Evolutionary conservation across 2,888 invertebrate species (phyloP), one percentile per base, ranked within the genome.

Genomic region (Drosophila pullipes): DNA sequence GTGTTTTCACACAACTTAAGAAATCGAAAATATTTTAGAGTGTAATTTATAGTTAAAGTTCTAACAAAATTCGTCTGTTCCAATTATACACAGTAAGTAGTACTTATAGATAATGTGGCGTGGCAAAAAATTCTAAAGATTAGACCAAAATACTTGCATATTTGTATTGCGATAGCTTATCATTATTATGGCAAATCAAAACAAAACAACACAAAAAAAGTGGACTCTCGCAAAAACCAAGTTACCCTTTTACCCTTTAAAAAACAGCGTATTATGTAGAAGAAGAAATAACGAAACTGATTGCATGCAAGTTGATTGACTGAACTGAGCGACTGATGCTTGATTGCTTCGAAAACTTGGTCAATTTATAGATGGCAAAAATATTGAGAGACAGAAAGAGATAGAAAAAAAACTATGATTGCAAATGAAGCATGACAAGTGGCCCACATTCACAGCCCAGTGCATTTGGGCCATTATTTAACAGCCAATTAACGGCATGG

Each of bases 391-490:
- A 11, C 4, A 41, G 11, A 57, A 10, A 33, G 28, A 41, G 16
- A 31, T 31, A 18, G 16, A 7, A 25, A 68, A 63, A 39, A 7
- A 47, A 22, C 25, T 16, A 47, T 81, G 68, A 82, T 69, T 69
- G 74, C 82, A 85, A 88, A 85, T 85, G 85, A 85, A 84, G 78
- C 89, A 84, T 86, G 70, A 78, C 84, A 76, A 82, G 71, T 85
- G 85, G 84, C 89, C 85, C 81, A 85, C 84, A 86, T 89, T 82
- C 71, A 88, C 78, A 78, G 72, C 54, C 44, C 44, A 62, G 59
- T 72, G 70, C 70, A 44, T 52, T 69, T 85, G 79, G 82, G 82
- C 83, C 81, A 85, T 85, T 85, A 85, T 89, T 85, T 83, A 85
- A 85, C 76, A 77, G 76, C 76, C 86, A 86, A 86, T 85, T 85